Percentiles rank a stretch among this genome's conserved stretches.
These are phyloP conservation scores for Falco concolor DNA, from an alignment of 2,797 vertebrate genomes.

Conservation along the genomic window DNA sequence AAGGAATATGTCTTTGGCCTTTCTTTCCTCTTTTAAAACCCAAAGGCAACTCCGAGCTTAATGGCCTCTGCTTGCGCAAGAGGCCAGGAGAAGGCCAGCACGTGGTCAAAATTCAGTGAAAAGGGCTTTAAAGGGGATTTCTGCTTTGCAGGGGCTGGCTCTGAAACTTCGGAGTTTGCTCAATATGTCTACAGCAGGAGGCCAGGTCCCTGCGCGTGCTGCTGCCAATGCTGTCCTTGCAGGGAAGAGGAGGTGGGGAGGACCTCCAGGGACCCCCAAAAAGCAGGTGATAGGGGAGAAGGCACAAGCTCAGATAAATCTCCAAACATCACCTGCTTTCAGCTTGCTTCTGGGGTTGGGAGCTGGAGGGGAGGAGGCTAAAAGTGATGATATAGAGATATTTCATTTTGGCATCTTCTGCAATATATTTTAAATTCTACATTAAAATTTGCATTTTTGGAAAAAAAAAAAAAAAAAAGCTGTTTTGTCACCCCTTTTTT, in stretches of 20 bases:
- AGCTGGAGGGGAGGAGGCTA: background rate
- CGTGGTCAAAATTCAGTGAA: background rate
- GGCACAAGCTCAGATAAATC: background rate
- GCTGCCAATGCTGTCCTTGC: background rate
- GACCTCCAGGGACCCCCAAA: background rate
- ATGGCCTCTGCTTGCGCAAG: background rate
- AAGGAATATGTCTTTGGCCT: background rate
- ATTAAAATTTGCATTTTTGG: background rate
- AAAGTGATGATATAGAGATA: background rate
- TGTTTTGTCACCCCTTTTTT: background rate
- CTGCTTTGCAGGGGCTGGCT: background rate
- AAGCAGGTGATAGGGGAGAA: background rate
- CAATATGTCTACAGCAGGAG: rapidly evolving
- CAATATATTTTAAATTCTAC: background rate
- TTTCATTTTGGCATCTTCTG: background rate
- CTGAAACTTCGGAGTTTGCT: background rate
- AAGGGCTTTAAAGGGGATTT: background rate
- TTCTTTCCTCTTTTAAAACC: background rate
- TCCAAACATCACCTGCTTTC: background rate
- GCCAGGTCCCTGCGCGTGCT: background rate
- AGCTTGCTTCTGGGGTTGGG: background rate
- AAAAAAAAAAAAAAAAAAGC: too few species aligned
- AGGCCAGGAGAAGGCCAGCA: background rate
- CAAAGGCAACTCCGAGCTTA: background rate
- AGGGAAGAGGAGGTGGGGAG: background rate